A percentile compares a stretch with the other conserved stretches of the same genome.
phyloP scores from a whole-genome alignment of 2,888 invertebrate genomes.

The Hartigia nigra region DNA sequence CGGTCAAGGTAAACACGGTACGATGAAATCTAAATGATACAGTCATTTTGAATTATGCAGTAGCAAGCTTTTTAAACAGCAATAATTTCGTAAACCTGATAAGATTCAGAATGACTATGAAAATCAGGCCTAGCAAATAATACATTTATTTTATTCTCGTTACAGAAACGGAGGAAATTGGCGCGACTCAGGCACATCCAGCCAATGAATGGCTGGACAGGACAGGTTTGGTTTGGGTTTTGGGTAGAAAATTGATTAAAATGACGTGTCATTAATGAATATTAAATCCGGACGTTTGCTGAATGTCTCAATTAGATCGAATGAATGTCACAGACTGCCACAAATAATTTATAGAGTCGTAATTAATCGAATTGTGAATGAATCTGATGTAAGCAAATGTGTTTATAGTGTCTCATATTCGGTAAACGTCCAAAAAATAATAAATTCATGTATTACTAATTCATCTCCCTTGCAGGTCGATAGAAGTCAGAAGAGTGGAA shows the following conservation, averaged over 20 bases:
- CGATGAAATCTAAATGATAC: conserved; percentile 17
- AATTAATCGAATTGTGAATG: background rate
- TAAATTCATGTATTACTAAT: background rate
- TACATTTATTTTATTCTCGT: conserved; percentile 24
- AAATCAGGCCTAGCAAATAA: background rate
- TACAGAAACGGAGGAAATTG: conserved; percentile 55
- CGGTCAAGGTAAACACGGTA: conserved; percentile 55
- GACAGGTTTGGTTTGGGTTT: conserved; percentile 58
- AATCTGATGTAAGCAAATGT: background rate
- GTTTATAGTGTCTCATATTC: background rate
- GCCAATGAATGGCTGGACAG: conserved; percentile 47
- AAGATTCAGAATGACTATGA: background rate
- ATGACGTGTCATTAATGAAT: conserved; percentile 21
- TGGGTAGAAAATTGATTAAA: conserved; percentile 51
- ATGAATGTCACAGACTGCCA: background rate
- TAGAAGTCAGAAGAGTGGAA: background rate
- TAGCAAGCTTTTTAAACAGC: background rate
- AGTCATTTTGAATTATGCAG: conserved; percentile 13
- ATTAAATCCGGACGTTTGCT: background rate
- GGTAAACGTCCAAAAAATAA: background rate
- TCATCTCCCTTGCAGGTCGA: background rate
- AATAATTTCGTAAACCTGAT: background rate
- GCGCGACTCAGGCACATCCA: conserved; percentile 52
- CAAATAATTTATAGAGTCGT: background rate
- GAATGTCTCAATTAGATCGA: background rate